phyloP scores from a whole-genome alignment of 2,113 vertebrate species.

The Sprattus sprattus region DNA sequence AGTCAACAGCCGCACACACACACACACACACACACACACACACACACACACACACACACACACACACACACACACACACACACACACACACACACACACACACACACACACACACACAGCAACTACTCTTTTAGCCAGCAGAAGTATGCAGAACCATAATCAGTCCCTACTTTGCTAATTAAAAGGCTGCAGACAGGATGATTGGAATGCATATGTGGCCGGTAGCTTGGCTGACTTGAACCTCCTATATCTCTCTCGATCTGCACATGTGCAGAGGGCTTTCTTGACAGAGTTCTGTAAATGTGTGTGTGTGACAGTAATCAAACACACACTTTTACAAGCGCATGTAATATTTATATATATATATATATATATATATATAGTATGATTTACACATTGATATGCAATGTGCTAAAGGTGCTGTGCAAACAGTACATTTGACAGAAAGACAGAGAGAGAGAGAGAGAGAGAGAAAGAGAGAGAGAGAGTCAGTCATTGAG shows the following conservation, averaged over 20 bases:
- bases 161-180: background rate
- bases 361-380: background rate
- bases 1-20: conserved; percentile 22
- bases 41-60: conserved; percentile 62
- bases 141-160: background rate
- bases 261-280: no score
- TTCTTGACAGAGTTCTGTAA: background rate
- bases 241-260: no score
- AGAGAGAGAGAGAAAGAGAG: background rate
- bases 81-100: conserved; percentile 53
- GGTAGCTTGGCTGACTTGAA: no score
- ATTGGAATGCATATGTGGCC: background rate
- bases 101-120: conserved; percentile 62
- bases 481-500: conserved; percentile 32
- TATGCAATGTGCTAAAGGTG: background rate
- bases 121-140: conserved; percentile 40
- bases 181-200: background rate
- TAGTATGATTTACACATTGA: background rate
- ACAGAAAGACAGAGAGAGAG: background rate
- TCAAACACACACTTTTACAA: background rate
- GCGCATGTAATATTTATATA: background rate
- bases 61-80: conserved; percentile 51
- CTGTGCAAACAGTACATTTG: background rate
- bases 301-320: background rate
- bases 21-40: conserved; percentile 54